Evolutionary conservation across 2,888 invertebrate genomes (phyloP), one percentile per base, ranked within the genome.

Genomic region (Epinotia ramella): DNA sequence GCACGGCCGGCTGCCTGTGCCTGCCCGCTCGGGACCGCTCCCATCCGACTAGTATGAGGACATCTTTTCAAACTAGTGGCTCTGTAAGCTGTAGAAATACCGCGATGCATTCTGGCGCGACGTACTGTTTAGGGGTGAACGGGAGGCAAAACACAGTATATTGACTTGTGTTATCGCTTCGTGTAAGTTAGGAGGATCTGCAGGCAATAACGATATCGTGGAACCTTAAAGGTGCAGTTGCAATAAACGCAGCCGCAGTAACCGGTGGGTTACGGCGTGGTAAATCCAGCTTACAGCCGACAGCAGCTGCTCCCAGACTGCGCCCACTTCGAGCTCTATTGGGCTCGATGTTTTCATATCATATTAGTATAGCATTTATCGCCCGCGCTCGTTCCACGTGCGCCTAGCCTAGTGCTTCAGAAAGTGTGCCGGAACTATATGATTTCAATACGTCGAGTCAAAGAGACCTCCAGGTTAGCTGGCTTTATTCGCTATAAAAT

Each of bases 401-500:
- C 13, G 46, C 60, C 33, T 33, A 33, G 7, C 33, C 33, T 6
- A 33, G 33, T 33, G 40, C 40, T 40, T 40, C 40, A 9, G 40
- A 40, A 40, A 2, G 40, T 40, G 7, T 9, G 40, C 40, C 40
- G 9, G 9, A 40, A 40, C 40, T 0, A 40, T 40, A 40, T 40
- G 0, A 40, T 40, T 33, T 11, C 20, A 13, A 24, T 5, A 28
- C 13, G 16, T 12, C 4, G 6, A 28, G 6, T 28, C 60, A 5
- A 33, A 13, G 33, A n/a, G 28, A n/a, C 33, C 62, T 62, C 33
- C 16, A 62, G 9, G 13, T 33, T 5, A 18, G 44, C 18, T 63
- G 44, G 18, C 12, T 63, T 63, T 44, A 63, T 63, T 63, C 18
- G 40, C 44, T 44, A 33, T 63, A 63, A 63, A 63, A 18, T 11